phyloP scores from a whole-genome alignment of 2,113 vertebrate species.

The Martes martes region DNA sequence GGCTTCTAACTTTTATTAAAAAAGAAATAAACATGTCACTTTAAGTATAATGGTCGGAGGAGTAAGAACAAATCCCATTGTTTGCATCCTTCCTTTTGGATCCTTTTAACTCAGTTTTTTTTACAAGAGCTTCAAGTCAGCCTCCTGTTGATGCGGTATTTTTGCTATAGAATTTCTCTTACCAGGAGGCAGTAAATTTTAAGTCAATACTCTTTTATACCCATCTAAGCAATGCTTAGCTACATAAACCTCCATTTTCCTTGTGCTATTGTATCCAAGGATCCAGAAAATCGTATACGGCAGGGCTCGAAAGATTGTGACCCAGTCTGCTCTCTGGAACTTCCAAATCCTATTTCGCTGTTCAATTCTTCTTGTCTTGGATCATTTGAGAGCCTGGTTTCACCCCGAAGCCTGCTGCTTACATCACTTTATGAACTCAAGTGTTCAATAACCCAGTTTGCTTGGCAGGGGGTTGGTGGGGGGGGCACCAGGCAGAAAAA shows the following conservation, averaged over 20 bases:
- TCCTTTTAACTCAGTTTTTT: neutral
- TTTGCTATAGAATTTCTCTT: neutral
- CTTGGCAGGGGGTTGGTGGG: fast-evolving
- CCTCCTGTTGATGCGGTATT: neutral
- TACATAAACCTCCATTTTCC: neutral
- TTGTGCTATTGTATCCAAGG: neutral
- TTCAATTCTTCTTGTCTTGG: neutral
- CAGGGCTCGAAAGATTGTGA: neutral
- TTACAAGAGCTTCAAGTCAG: neutral
- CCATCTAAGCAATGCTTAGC: neutral
- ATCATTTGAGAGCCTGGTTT: neutral
- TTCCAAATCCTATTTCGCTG: neutral
- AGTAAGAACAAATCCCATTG: too few species aligned
- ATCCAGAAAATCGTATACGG: neutral
- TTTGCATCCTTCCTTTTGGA: neutral
- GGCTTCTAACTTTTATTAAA: neutral
- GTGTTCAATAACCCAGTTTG: neutral
- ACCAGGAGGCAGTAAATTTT: neutral
- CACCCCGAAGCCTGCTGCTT: neutral
- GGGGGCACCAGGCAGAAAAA: fast-evolving
- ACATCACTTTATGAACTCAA: neutral
- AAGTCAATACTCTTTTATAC: neutral
- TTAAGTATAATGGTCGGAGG: too few species aligned
- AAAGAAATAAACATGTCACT: conserved; percentile 4
- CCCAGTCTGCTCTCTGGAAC: neutral